phyloP scores from a whole-genome alignment of 23 tunicate genomes.

The Halocynthia roretzi region DNA sequence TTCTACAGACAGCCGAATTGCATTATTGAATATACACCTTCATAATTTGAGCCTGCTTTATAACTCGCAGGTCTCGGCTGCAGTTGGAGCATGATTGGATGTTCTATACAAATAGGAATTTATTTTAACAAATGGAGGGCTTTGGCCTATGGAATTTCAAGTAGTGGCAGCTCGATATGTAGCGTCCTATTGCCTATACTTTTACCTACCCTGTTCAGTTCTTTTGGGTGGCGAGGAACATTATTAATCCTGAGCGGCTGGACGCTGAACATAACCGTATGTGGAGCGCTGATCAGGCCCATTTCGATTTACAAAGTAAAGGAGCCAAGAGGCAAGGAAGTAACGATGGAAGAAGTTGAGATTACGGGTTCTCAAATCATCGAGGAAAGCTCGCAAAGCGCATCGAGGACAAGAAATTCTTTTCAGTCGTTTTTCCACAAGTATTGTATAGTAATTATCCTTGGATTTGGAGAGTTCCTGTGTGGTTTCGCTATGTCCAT shows the following conservation, averaged over 20 bases:
- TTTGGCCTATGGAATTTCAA: conserved; percentile 21
- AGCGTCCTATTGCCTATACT: conserved; percentile 18
- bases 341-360: too few relatives aligned
- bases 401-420: too few relatives aligned
- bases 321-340: too few relatives aligned
- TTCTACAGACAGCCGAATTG: too few relatives aligned
- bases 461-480: conserved; percentile 23
- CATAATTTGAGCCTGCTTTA: neutral
- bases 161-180: conserved; percentile 23
- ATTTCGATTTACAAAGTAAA: neutral
- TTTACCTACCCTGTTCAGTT: conserved; percentile 4
- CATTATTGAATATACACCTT: too few relatives aligned
- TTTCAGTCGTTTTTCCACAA: neutral
- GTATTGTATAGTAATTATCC: conserved; percentile 32
- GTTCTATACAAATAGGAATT: conserved; percentile 12
- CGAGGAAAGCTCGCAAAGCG: too few relatives aligned
- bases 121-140: conserved; percentile 23
- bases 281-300: conserved; percentile 35
- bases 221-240: conserved; percentile 32
- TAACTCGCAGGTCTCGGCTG: conserved; percentile 25
- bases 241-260: conserved; percentile 23
- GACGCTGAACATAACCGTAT: conserved; percentile 15
- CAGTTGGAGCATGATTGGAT: conserved; percentile 12
- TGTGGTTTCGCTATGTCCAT: conserved; percentile 2
- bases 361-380: too few relatives aligned